A percentile compares a stretch with the other conserved stretches of the same genome.
Conservation (phyloP, 2,113 vertebrate genomes). For the Nothobranchius kuhntae region DNA sequence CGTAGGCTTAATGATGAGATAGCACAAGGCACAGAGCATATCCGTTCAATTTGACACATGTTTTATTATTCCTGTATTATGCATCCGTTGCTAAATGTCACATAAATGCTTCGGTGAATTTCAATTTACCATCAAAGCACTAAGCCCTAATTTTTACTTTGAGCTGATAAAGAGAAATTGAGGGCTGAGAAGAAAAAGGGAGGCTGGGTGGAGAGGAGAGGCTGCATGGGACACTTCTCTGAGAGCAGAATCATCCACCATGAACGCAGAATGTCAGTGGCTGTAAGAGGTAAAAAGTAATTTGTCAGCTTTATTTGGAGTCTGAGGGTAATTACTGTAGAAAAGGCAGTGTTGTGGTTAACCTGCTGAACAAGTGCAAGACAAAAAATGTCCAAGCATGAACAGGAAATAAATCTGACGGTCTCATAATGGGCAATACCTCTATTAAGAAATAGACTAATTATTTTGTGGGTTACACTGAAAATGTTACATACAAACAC, state of each 20-base stretch:
- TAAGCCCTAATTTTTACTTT: constrained; percentile 70
- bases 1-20: constrained; percentile 43
- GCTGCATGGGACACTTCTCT: constrained; percentile 40
- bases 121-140: constrained; percentile 70
- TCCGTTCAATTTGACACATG: constrained; percentile 58
- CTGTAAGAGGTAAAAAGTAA: constrained; percentile 35
- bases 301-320: constrained; percentile 60
- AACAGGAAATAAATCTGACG: constrained; percentile 23
- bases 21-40: constrained; percentile 40
- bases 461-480: background rate
- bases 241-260: constrained; percentile 33
- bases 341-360: constrained; percentile 49
- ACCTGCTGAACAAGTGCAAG: constrained; percentile 51
- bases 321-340: constrained; percentile 53
- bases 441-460: background rate
- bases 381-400: constrained; percentile 31
- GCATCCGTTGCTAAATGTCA: constrained; percentile 72
- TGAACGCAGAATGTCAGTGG: constrained; percentile 55
- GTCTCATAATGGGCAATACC: constrained; percentile 10
- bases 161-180: constrained; percentile 70
- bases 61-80: constrained; percentile 70
- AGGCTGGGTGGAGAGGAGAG: constrained; percentile 27
- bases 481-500: too few relatives aligned
- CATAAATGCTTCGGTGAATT: constrained; percentile 73
- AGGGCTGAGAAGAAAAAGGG: constrained; percentile 44